Percentiles rank a stretch among this genome's conserved stretches.
phyloP scores from a whole-genome alignment of 2,113 vertebrate species.

The Ascaphus truei region DNA sequence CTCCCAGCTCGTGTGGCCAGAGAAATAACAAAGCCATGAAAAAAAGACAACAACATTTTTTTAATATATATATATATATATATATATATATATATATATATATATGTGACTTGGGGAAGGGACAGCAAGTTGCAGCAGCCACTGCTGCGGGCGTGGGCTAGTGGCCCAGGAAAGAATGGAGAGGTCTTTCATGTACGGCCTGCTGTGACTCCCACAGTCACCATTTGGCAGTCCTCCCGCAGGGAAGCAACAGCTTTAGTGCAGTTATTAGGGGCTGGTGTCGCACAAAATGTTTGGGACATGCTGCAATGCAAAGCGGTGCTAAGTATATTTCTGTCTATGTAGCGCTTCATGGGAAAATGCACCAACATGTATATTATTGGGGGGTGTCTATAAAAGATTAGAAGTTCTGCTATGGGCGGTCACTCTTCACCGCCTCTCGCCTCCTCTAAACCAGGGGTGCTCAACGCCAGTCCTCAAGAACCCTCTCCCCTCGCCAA shows the following conservation, averaged over 20 bases:
- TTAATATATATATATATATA: no score
- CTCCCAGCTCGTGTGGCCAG: background rate
- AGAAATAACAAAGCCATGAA: background rate
- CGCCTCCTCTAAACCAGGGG: no score
- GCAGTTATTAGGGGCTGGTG: background rate
- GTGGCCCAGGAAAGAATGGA: background rate
- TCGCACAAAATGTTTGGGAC: no score
- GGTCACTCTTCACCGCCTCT: no score
- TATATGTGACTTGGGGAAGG: background rate
- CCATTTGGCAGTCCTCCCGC: conserved; percentile 10
- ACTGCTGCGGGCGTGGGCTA: conserved; percentile 23
- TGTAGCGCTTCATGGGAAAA: no score
- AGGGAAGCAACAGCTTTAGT: background rate
- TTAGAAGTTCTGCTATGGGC: no score
- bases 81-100: background rate
- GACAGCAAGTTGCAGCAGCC: background rate
- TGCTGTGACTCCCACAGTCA: background rate
- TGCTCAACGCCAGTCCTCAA: no score
- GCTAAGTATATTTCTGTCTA: no score
- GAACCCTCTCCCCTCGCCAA: no score
- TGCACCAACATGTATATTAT: no score
- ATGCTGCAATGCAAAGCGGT: no score
- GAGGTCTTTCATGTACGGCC: conserved; percentile 13
- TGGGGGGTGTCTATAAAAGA: no score
- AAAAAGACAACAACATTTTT: background rate